Evolutionary conservation across 2,888 invertebrate genomes (phyloP), one percentile per base, ranked within the genome.

Genomic region (Zonitis immaculata): DNA sequence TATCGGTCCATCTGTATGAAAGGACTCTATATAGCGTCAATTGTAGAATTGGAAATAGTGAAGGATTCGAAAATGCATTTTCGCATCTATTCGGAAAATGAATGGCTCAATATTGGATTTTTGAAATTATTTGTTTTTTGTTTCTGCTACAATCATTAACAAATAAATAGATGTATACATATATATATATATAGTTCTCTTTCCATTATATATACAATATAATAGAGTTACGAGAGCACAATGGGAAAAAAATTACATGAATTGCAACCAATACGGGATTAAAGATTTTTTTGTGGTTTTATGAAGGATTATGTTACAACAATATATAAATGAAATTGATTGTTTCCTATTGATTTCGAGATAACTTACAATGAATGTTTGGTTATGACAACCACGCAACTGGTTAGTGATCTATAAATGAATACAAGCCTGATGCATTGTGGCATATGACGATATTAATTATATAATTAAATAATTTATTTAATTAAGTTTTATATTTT

Each of bases 1-100:
- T 71, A 69, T 69, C 67, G 66, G 66, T 63, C 60, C 61, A 61
- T 59, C 62, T 69, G 35, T n/a, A 66, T n/a, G 67, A 67, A 68
- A 68, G 63, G 64, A 64, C 62, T 58, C n/a, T n/a, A n/a, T n/a
- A n/a, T n/a, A n/a, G 62, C 61, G 63, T 63, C 66, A 61, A 62
- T 61, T 58, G 62, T 60, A 47, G 47, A 56, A 56, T 52, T 56
- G 56, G 47, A 49, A 56, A 55, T 42, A 46, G 35, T 18, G 35
- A 35, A 35, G 16, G 35, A 18, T 16, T 16, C 49, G 54, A 44
- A 30, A 47, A 51, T 51, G 54, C 44, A 49, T 39, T 44, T 20
- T 9, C 11, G 26, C 20, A n/a, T 39, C 18, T 35, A 30, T 5
- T 47, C 43, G 18, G n/a, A 42, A 42, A 42, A 42, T 44, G 14